These are phyloP conservation scores for Battus philenor DNA, from an alignment of 1,140 invertebrate species.

Conservation along the genomic window DNA sequence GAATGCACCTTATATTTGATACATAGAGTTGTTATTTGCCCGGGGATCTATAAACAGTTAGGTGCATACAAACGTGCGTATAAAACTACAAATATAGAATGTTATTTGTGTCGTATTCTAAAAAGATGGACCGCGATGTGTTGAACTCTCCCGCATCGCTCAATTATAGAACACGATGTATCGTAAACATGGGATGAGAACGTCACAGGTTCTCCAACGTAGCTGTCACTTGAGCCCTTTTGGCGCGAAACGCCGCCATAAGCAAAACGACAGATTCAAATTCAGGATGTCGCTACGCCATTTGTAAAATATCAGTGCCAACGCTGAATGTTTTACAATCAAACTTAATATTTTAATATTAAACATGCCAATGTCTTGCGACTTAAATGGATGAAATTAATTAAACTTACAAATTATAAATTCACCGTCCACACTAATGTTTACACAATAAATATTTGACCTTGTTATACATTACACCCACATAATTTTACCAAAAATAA, in stretches of 20 bases:
- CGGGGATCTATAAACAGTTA: conserved; percentile 23
- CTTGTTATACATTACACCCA: no score
- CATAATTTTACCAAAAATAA: no score
- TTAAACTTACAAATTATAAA: no score
- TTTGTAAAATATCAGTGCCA: conserved; percentile 39
- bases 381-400: no score
- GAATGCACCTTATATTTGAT: conserved; percentile 25
- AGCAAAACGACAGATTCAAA: conserved; percentile 16
- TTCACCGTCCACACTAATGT: no score
- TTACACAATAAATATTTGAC: no score
- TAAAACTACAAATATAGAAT: conserved; percentile 75
- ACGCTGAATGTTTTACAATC: conserved; percentile 7
- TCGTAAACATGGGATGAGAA: conserved; percentile 42
- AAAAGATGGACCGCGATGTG: conserved; percentile 74
- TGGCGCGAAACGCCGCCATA: conserved; percentile 26
- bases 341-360: no score
- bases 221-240: conserved; percentile 37
- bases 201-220: conserved; percentile 26
- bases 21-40: conserved; percentile 33
- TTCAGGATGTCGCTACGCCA: conserved; percentile 41
- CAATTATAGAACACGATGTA: conserved; percentile 71
- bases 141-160: conserved; percentile 74
- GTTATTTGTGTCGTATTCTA: conserved; percentile 76
- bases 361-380: no score
- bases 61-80: conserved; percentile 54